Percentiles rank a stretch among this genome's conserved stretches.
Evolutionary conservation across 2,113 vertebrate species (phyloP).

Genomic region (Crypturellus undulatus): DNA sequence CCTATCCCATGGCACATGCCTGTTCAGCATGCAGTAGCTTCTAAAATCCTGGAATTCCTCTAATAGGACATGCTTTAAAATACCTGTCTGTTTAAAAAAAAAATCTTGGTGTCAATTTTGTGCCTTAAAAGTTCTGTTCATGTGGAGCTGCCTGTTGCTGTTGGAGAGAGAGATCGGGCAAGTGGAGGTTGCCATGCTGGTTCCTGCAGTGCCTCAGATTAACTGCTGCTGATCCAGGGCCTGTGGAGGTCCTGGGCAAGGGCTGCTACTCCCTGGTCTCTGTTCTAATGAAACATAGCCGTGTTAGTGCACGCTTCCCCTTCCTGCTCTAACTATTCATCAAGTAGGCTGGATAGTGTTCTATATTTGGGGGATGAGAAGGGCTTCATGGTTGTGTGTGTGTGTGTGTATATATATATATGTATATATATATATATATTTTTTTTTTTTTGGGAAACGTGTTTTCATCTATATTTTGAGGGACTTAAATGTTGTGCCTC

Average conservation of each 20-base stretch:
- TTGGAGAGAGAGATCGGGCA: background rate
- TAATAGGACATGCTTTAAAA: background rate
- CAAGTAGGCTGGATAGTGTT: background rate
- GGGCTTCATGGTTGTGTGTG: background rate
- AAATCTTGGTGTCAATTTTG: background rate
- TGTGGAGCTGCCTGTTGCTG: background rate
- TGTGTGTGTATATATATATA: no score
- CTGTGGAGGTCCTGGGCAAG: background rate
- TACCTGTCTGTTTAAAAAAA: background rate
- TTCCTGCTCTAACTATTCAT: background rate
- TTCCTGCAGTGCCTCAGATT: background rate
- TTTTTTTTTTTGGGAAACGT: background rate
- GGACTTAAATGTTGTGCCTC: background rate
- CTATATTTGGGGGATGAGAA: background rate
- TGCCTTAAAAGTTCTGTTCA: background rate
- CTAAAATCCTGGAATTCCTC: background rate
- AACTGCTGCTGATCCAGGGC: background rate
- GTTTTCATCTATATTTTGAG: background rate
- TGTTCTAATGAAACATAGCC: background rate
- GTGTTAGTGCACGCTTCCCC: rapidly evolving
- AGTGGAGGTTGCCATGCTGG: background rate
- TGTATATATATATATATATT: no score
- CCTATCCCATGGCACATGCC: background rate
- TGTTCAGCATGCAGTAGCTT: background rate
- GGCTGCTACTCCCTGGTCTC: rapidly evolving